Evolutionary conservation across 2,797 vertebrate species (phyloP).

Genomic region (Numenius phaeopus): DNA sequence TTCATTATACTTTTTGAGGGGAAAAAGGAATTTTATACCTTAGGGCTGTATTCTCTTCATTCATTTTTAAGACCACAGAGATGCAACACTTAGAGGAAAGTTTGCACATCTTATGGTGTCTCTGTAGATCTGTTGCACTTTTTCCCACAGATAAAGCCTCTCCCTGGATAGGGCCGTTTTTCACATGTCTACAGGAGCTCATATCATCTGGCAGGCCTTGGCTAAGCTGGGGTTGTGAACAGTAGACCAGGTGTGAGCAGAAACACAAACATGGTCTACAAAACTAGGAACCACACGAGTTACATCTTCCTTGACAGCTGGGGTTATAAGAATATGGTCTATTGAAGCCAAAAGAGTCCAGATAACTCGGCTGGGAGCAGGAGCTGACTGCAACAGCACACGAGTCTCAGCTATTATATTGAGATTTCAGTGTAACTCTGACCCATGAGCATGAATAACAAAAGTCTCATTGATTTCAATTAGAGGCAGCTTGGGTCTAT

Average conservation of each 20-base stretch:
- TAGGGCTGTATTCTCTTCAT: neutral
- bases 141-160: neutral
- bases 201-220: neutral
- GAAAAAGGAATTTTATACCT: neutral
- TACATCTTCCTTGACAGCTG: neutral
- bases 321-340: neutral
- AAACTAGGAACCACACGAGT: neutral
- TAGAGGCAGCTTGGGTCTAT: slow-evolving; percentile 14
- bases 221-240: neutral
- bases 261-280: neutral
- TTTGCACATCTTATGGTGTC: neutral
- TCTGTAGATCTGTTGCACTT: neutral
- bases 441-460: neutral
- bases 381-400: neutral
- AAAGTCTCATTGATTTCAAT: slow-evolving; percentile 7
- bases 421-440: neutral
- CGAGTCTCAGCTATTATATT: neutral
- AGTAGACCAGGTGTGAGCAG: neutral
- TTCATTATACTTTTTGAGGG: neutral
- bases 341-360: neutral
- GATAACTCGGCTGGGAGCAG: neutral
- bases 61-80: neutral
- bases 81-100: neutral
- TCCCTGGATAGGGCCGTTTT: neutral
- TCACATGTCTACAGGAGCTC: neutral